Evolutionary conservation across 2,113 vertebrate species (phyloP).

Genomic region (Machaerirhynchus nigripectus): DNA sequence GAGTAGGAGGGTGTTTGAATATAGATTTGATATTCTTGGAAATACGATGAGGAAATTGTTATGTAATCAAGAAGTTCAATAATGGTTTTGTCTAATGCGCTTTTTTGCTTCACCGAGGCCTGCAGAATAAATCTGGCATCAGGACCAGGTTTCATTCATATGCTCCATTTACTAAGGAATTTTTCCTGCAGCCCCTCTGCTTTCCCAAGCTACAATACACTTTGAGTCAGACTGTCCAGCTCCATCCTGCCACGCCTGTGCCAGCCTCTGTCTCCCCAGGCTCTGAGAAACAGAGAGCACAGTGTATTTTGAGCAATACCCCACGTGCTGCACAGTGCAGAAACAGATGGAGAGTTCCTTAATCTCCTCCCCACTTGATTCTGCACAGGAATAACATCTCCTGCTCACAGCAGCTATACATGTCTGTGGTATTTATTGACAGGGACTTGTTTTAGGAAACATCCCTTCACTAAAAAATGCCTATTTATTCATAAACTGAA

Average conservation of each 20-base stretch:
- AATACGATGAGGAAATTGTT: constrained; percentile 65
- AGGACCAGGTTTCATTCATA: constrained; percentile 41
- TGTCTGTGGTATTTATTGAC: constrained; percentile 15
- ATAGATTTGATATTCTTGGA: constrained; percentile 65
- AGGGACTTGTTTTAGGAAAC: not conserved
- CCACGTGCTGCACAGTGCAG: constrained; percentile 1
- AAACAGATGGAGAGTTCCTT: constrained; percentile 56
- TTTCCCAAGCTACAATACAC: not conserved
- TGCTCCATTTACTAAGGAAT: not conserved
- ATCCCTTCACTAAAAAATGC: not conserved
- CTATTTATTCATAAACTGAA: not conserved
- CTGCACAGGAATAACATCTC: not conserved
- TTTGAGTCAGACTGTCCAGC: constrained; percentile 14
- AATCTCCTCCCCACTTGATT: not conserved
- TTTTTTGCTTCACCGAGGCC: constrained; percentile 47
- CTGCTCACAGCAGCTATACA: constrained; percentile 10
- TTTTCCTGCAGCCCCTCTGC: not conserved
- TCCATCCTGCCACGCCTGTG: not conserved
- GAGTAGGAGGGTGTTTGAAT: constrained; percentile 62
- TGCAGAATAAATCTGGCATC: constrained; percentile 6
- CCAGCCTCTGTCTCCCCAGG: not conserved
- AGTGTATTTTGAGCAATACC: not conserved
- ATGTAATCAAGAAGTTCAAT: constrained; percentile 64
- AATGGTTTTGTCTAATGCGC: constrained; percentile 57
- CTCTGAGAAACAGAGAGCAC: not conserved